Evolutionary conservation across 1,140 invertebrate species (phyloP), one percentile per base, ranked within the genome.

Genomic region (Drosophila melanica): DNA sequence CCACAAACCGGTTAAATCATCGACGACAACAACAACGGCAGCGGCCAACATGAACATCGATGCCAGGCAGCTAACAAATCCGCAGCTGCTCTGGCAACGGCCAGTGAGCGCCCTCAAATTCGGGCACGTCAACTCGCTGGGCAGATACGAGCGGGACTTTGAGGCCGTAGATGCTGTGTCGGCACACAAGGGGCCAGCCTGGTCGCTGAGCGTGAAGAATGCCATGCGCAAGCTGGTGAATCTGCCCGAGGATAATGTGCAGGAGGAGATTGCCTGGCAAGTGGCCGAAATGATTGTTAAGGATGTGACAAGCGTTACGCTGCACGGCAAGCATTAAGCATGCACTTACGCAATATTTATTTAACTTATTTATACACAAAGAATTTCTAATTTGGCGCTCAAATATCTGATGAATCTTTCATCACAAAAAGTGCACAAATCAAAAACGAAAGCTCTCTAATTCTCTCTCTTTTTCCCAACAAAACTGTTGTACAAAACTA

Each of bases 271-370:
- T 93, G 98, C 98, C 30, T 97, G 97, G 96, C 96, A 97, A 93
- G 96, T 98, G 68, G 97, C 98, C 16, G 96, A 98, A 92, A 98
- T 98, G 96, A 98, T 98, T 84, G 95, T 98, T 35, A 97, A 96
- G 92, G 97, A 98, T 93, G 96, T 98, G 33, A 98, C 96, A 30
- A 96, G 94, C 90, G 93, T 98, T 66, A 98, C 97, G 23, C 93
- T 96, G 90, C 94, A 93, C 72, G 92, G 63, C 11, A 64, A 73
- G 8, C 42, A 67, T 42, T 73, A 30, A 67, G 27, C 12, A 16
- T 10, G 12, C 10, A 4, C 20, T 45, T 20, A 66, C 23, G 27
- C 35, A 58, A 64, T 59, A 44, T 54, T 72, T 45, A 54, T 37
- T 71, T 51, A 71, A 51, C 16, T 71, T 51, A 16, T 57, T 10